Evolutionary conservation across 2,113 vertebrate genomes (phyloP).

Genomic region (Harpagus bidentatus): DNA sequence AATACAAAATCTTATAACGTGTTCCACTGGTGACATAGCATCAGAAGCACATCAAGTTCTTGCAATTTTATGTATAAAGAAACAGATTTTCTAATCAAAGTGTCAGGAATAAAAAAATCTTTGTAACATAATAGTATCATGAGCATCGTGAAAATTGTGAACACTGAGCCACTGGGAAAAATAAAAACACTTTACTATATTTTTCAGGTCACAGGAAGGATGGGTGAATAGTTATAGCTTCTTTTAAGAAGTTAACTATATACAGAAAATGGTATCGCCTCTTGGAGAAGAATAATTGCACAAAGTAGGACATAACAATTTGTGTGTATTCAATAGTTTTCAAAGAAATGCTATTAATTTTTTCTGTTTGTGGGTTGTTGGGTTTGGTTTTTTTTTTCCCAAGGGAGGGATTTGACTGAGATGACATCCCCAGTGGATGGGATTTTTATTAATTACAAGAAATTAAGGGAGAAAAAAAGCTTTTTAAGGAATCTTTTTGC

Average conservation of each 20-base stretch:
- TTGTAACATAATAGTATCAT: not conserved
- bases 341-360: not conserved
- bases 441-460: not conserved
- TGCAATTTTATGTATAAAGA: not conserved
- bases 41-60: not conserved
- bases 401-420: not conserved
- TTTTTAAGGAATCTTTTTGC: not conserved
- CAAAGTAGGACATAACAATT: not conserved
- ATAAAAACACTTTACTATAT: not conserved
- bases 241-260: not conserved
- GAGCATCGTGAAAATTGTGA: not conserved
- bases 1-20: not conserved
- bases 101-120: not conserved
- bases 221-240: not conserved
- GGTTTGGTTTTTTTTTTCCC: fast-evolving
- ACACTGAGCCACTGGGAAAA: not conserved
- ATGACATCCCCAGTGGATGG: not conserved
- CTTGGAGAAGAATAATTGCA: not conserved
- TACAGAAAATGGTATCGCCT: not conserved
- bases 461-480: not conserved
- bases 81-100: not conserved
- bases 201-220: not conserved
- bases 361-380: not conserved
- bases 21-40: not conserved
- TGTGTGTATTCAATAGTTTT: not conserved